Evolutionary conservation across 2,797 vertebrate genomes (phyloP).

Genomic region (Tapera naevia): DNA sequence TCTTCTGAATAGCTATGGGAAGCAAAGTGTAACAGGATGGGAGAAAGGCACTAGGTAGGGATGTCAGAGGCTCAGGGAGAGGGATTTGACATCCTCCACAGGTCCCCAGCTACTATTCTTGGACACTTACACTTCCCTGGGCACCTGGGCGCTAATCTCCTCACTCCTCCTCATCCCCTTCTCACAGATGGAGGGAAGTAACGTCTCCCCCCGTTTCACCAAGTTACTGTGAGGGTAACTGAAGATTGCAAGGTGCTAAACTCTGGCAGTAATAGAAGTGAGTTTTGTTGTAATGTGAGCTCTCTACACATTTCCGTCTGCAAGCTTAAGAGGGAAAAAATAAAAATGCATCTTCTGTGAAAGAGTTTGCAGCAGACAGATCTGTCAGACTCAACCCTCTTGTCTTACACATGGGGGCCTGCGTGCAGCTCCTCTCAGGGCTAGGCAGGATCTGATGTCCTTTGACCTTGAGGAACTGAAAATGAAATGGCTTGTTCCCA

Average conservation of each 20-base stretch:
- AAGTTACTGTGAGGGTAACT: background rate
- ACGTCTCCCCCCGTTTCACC: background rate
- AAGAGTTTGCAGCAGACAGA: background rate
- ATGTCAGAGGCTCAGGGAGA: background rate
- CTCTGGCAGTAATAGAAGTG: background rate
- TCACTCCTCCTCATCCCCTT: background rate
- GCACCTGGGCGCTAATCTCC: background rate
- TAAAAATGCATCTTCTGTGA: background rate
- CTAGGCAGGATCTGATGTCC: background rate
- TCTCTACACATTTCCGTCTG: background rate
- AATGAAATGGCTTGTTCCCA: background rate
- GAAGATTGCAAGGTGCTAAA: background rate
- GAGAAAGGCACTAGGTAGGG: background rate
- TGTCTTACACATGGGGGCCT: rapidly evolving
- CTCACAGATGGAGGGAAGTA: background rate
- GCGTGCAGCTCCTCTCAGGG: background rate
- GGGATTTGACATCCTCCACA: background rate
- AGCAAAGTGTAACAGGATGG: background rate
- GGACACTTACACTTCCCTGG: background rate
- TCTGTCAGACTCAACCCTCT: background rate
- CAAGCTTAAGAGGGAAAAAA: background rate
- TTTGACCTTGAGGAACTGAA: background rate
- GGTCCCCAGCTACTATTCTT: background rate
- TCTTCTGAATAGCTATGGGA: background rate
- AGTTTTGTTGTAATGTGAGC: background rate